phyloP scores from a whole-genome alignment of 2,888 invertebrate species.

The Trissolcus brochymenae region DNA sequence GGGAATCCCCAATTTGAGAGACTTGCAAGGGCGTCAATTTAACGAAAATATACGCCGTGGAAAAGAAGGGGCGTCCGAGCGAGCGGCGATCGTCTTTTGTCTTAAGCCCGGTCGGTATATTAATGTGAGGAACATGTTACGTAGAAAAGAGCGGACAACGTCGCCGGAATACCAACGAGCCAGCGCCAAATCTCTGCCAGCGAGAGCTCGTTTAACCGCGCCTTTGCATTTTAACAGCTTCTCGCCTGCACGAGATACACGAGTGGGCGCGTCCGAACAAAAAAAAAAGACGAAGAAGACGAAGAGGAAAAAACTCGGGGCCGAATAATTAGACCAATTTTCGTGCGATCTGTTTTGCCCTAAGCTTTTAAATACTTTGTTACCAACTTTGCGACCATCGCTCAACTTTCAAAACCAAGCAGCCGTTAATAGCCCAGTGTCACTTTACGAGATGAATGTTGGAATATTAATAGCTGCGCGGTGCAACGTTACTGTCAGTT shows the following conservation, averaged over 20 bases:
- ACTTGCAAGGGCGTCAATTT: slow-evolving; percentile 71
- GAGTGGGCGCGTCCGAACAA: slow-evolving; percentile 10
- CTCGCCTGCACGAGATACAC: slow-evolving; percentile 49
- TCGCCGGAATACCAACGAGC: slow-evolving; percentile 73
- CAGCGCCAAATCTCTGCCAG: slow-evolving; percentile 69
- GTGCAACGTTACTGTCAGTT: too few relatives aligned
- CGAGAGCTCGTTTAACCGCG: slow-evolving; percentile 70
- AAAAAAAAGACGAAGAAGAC: slow-evolving; percentile 3
- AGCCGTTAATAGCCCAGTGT: slow-evolving; percentile 32
- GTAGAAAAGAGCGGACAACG: slow-evolving; percentile 67
- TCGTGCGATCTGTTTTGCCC: slow-evolving; percentile 29
- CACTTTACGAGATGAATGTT: slow-evolving; percentile 4
- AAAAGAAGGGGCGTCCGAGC: slow-evolving; percentile 57
- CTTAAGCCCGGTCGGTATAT: slow-evolving; percentile 75
- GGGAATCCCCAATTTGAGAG: slow-evolving; percentile 73
- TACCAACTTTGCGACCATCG: slow-evolving; percentile 24
- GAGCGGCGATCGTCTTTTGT: slow-evolving; percentile 72
- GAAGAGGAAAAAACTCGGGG: slow-evolving; percentile 5
- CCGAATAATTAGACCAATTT: slow-evolving; percentile 54
- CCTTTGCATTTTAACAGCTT: slow-evolving; percentile 75
- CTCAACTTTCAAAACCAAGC: slow-evolving; percentile 23
- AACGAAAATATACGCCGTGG: slow-evolving; percentile 74
- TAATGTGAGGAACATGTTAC: slow-evolving; percentile 76
- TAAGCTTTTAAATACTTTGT: slow-evolving; percentile 47
- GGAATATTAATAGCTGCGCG: too few relatives aligned